Conservation (phyloP, 2,797 vertebrate genomes). For the Octomys mimax region DNA sequence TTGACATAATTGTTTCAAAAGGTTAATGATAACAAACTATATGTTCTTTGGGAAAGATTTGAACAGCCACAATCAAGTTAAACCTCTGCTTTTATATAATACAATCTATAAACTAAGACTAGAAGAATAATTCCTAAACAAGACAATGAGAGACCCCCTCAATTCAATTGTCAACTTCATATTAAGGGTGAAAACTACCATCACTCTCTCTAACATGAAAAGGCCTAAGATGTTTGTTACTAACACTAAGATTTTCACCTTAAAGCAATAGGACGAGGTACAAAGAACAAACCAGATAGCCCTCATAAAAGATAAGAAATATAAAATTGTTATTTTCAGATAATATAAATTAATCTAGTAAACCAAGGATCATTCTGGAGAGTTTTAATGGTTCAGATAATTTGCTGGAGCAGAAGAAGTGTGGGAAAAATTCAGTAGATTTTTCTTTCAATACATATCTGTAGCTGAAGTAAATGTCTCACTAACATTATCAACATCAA, state of each 20-base stretch:
- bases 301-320: conserved; percentile 14
- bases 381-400: background rate
- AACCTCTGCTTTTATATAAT: conserved; percentile 10
- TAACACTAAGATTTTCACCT: background rate
- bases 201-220: background rate
- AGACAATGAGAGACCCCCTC: background rate
- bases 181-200: background rate
- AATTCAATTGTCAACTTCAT: conserved; percentile 4
- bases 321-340: background rate
- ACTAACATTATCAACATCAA: background rate
- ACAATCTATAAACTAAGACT: background rate
- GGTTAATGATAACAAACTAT: background rate
- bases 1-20: conserved; percentile 12
- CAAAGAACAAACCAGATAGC: background rate
- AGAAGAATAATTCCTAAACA: conserved; percentile 18
- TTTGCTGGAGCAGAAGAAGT: background rate
- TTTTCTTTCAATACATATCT: background rate
- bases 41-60: conserved; percentile 13
- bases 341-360: background rate
- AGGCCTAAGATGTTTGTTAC: background rate
- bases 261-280: background rate
- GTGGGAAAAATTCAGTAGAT: background rate
- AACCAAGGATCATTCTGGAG: background rate
- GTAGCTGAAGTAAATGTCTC: background rate
- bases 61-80: background rate